Base-by-base conservation (phyloP, 2,113 vertebrate species). In the Siniperca knerii region DNA sequence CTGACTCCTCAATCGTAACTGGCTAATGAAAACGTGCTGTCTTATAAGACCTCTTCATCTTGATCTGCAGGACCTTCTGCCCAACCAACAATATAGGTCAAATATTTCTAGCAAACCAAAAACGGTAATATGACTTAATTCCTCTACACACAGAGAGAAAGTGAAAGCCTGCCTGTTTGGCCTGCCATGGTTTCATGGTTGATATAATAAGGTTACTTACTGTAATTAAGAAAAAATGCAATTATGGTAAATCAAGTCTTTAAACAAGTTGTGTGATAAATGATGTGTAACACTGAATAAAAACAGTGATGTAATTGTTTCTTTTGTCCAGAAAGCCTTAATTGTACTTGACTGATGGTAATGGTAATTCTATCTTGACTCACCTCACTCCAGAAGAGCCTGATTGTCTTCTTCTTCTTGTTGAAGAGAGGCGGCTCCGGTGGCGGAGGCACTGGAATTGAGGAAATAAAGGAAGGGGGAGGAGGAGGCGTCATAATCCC, bases 331-430 rank as follows among this genome's bases (percentile, higher is more conserved):
- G 55, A 54, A 40, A 57, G 69, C 1, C 35, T 40, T 8, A 40
- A 4, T 1, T 66, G 2, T 42, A 20, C 5, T 6, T 46, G 21
- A 20, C 6, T n/a, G 46, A 44, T 8, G 37, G 5, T 18, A 25
- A 21, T 23, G 58, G 37, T 58, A 0, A 1, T 7, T 20, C 4
- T 23, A 2, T 29, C n/a, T 48, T 12, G 92, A 85, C 97, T 94
- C 72, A 99, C 97, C 93, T 99, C 98, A 1, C 97, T 99, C 98
- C 98, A 99, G 94, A 99, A 99, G 4, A 99, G 96, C 85, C 98
- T 95, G 81, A 99, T 98, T 12, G 98, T 99, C 95, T 99, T 99
- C 97, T 97, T 99, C 94, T 97, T 99, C 94, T 99, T 99, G 84
- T 96, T 96, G 92, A 98, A 97, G 16, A 96, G 93, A 1, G 96